Base-by-base conservation (phyloP, 2,113 vertebrate species). In the Hippocampus zosterae region DNA sequence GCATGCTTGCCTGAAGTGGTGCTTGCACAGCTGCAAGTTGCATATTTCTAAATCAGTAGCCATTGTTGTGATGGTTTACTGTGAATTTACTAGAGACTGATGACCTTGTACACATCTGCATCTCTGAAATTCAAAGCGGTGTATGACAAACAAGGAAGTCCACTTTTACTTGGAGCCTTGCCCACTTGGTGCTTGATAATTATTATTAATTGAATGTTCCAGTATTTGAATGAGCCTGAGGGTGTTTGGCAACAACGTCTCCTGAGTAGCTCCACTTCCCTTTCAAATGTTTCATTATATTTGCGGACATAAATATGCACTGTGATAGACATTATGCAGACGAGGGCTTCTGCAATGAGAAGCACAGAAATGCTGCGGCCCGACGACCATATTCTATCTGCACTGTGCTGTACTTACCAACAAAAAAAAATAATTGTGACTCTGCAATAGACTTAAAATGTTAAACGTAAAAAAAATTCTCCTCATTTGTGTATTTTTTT, bases 201-300 rank as follows among this genome's bases (percentile, higher is more conserved):
- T 33, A 60, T 60, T 60, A 60, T 60, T 33, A 60, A 60, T 33
- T 37, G 57, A 33, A 19, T 60, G 27, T 29, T 59, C 56, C 56
- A 8, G 56, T 33, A 15, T 59, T 29, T 29, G 56, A 59, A 59
- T 29, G 23, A 59, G 56, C 56, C 56, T 29, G 13, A 16, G 59
- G 37, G 25, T 55, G 57, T 65, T 25, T 55, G 8, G 62, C 56
- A 72, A 55, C 53, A 23, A 46, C 27, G 21, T 40, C 72, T 46
- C 69, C 7, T 27, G 23, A 71, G 48, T 64, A 61, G 40, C 59
- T 80, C 59, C 42, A 23, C 73, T 67, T 66, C 57, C 65, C 67
- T 63, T 27, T 70, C 40, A 12, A 23, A 40, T 48, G 0, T 53
- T 53, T 57, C 9, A 15, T 68, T 46, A 8, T n/a, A 42, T 40